Conservation (phyloP, 2,888 invertebrate species). For the Lysandra bellargus region DNA sequence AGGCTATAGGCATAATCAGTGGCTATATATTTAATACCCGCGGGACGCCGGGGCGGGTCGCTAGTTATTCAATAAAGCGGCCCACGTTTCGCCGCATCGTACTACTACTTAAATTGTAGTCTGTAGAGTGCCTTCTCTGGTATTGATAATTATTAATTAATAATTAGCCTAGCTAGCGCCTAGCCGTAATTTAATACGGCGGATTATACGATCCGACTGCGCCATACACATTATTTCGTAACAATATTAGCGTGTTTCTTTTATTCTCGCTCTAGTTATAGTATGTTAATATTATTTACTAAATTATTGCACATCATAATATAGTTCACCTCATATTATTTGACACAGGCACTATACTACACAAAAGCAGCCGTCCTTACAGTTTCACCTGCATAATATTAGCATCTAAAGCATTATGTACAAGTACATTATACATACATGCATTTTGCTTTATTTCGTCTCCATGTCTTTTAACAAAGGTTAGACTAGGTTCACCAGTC, state of each 20-base stretch:
- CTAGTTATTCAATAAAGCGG: no score
- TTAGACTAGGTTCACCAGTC: constrained; percentile 7
- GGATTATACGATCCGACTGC: no score
- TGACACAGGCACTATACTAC: neutral
- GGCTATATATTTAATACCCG: no score
- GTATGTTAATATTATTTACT: constrained; percentile 17
- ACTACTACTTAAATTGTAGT: no score
- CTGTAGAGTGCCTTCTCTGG: no score
- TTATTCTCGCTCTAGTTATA: constrained; percentile 25
- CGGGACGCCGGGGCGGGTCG: no score
- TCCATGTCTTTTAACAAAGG: constrained; percentile 1
- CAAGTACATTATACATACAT: neutral
- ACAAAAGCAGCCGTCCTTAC: neutral
- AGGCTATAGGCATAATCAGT: no score
- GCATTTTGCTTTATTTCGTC: neutral
- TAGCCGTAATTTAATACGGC: no score
- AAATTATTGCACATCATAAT: constrained; percentile 2
- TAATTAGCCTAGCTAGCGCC: no score
- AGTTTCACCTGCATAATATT: constrained; percentile 6
- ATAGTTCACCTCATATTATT: constrained; percentile 2
- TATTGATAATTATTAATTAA: no score
- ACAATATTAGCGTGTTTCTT: neutral
- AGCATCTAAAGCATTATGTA: neutral
- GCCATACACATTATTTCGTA: neutral
- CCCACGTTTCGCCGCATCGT: no score